Percentiles rank a stretch among this genome's conserved stretches.
Evolutionary conservation across 2,888 invertebrate genomes (phyloP).

Genomic region (Mechanitis messenoides): DNA sequence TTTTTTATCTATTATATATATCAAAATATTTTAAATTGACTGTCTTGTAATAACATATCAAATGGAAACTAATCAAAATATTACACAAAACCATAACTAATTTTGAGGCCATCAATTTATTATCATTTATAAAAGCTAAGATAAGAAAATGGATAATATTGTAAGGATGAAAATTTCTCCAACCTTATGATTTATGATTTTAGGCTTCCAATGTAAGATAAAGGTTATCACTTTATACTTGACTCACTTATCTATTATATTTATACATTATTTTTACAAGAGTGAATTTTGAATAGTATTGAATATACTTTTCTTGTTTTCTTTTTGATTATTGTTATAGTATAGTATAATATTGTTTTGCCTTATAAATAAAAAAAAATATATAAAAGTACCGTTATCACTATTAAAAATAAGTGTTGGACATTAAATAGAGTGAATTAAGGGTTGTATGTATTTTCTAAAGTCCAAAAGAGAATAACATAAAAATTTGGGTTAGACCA

Average conservation of each 20-base stretch:
- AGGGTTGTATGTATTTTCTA: no score
- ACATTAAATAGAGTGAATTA: no score
- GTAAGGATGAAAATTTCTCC: neutral
- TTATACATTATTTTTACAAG: constrained; percentile 20
- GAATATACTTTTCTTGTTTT: neutral
- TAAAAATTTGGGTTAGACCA: no score
- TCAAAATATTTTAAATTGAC: no score
- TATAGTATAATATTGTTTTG: no score
- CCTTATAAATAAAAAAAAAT: no score
- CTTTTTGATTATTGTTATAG: neutral
- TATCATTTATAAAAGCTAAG: neutral
- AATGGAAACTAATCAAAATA: constrained; percentile 1
- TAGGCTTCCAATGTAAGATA: constrained; percentile 16
- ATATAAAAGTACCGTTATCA: no score
- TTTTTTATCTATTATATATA: neutral
- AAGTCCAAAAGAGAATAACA: no score
- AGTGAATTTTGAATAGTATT: neutral
- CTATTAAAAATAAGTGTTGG: no score
- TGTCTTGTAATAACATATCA: neutral
- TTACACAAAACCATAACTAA: no score
- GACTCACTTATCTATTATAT: constrained; percentile 18
- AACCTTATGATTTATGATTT: constrained; percentile 21
- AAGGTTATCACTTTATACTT: constrained; percentile 24
- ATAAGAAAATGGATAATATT: constrained; percentile 1
- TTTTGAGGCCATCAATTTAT: no score